Evolutionary conservation across 1,140 invertebrate species (phyloP).

Genomic region (Aphaenogaster ashmeadi): DNA sequence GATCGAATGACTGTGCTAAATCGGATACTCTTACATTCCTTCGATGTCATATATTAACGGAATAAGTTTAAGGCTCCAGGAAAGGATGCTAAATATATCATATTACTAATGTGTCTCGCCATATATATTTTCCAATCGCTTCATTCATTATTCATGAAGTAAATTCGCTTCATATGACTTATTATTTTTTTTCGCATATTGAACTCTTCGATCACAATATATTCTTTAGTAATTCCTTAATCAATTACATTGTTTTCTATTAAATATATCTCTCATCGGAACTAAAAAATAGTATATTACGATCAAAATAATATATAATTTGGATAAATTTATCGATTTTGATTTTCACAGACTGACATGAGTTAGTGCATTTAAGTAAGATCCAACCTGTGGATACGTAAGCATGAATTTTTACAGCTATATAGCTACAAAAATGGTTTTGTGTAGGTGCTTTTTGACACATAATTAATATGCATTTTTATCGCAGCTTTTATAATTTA

Average conservation of each 20-base stretch:
- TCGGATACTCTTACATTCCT: background rate
- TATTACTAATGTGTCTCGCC: background rate
- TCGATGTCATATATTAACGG: background rate
- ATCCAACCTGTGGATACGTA: background rate
- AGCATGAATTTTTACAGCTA: background rate
- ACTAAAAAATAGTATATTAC: background rate
- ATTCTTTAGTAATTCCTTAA: constrained; percentile 19
- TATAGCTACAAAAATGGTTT: constrained; percentile 1
- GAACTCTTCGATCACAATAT: background rate
- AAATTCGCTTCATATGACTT: background rate
- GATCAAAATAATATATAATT: background rate
- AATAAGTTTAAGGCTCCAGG: background rate
- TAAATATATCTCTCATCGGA: background rate
- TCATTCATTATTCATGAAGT: constrained; percentile 16
- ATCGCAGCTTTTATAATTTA: background rate
- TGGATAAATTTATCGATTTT: background rate
- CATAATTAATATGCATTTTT: background rate
- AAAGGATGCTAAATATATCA: constrained; percentile 8
- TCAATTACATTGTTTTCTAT: background rate
- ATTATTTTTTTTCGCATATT: background rate
- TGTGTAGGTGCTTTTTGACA: background rate
- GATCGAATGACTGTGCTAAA: background rate
- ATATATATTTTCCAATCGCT: background rate
- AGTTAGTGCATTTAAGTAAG: background rate
- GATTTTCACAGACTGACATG: background rate